A percentile compares a stretch with the other conserved stretches of the same genome.
Evolutionary conservation across 2,797 vertebrate genomes (phyloP).

Genomic region (Psittacula derbiana): DNA sequence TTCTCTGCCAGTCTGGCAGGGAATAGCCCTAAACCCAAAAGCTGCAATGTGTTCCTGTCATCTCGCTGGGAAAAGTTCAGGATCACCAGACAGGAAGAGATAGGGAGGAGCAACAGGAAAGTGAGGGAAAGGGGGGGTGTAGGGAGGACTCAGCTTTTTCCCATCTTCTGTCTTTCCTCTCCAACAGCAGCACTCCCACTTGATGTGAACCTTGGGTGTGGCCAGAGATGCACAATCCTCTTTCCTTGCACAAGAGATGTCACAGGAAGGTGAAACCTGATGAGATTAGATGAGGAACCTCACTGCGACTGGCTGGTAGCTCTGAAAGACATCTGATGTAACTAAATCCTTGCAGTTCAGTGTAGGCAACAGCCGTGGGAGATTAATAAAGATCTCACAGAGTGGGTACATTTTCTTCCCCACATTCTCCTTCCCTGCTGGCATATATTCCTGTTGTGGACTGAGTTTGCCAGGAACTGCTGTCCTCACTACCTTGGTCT

Average conservation of each 20-base stretch:
- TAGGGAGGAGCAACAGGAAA: neutral
- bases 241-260: conserved; percentile 31
- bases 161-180: neutral
- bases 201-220: neutral
- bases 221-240: conserved; percentile 41
- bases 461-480: neutral
- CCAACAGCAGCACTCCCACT: neutral
- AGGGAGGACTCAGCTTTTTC: neutral
- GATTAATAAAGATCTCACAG: neutral
- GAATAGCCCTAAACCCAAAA: neutral
- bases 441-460: rapidly evolving
- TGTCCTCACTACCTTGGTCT: neutral
- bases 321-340: conserved; percentile 24
- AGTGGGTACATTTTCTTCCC: neutral
- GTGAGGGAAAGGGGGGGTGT: neutral
- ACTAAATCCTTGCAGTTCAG: conserved; percentile 29
- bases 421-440: neutral
- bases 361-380: neutral
- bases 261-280: conserved; percentile 54
- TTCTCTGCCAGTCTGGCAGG: neutral
- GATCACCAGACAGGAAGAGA: neutral
- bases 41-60: neutral
- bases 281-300: conserved; percentile 42
- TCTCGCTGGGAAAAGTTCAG: neutral
- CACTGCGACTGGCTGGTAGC: neutral